These are phyloP conservation scores for Hoplias malabaricus DNA, from an alignment of 2,113 vertebrate species.

Conservation along the genomic window DNA sequence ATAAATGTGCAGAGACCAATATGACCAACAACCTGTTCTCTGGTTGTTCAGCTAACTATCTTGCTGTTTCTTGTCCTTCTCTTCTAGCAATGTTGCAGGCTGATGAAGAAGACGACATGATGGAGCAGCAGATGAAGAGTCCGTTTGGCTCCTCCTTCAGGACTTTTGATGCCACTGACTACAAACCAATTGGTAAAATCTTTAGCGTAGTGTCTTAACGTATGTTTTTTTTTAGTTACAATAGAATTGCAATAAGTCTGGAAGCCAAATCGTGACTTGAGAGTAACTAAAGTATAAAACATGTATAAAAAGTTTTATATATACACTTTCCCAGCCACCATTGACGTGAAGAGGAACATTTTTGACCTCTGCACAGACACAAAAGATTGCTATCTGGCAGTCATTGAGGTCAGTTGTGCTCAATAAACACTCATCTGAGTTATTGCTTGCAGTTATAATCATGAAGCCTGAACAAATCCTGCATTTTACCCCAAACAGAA, in stretches of 20 bases:
- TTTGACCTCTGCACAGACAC: constrained; percentile 99
- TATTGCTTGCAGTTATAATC: background rate
- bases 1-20: too few relatives aligned
- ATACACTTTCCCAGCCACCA: constrained; percentile 81
- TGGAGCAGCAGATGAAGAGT: constrained; percentile 98
- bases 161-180: constrained; percentile 98
- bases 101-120: constrained; percentile 95
- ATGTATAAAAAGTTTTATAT: background rate
- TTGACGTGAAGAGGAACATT: constrained; percentile 97
- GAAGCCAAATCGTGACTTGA: too few relatives aligned
- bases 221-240: background rate
- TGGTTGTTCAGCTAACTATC: background rate
- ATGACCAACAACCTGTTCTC: too few relatives aligned
- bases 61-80: background rate
- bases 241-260: too few relatives aligned
- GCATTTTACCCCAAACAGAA: constrained; percentile 78
- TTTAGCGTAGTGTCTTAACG: too few relatives aligned
- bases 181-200: constrained; percentile 93
- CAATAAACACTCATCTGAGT: background rate
- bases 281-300: too few relatives aligned
- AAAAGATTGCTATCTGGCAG: constrained; percentile 97
- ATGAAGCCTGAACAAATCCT: too few relatives aligned
- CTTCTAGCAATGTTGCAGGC: constrained; percentile 93
- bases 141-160: constrained; percentile 98
- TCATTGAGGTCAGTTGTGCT: constrained; percentile 86